Percentiles rank a stretch among this genome's conserved stretches.
phyloP scores from a whole-genome alignment of 2,888 invertebrate genomes.

The Caradrina kadenii region DNA sequence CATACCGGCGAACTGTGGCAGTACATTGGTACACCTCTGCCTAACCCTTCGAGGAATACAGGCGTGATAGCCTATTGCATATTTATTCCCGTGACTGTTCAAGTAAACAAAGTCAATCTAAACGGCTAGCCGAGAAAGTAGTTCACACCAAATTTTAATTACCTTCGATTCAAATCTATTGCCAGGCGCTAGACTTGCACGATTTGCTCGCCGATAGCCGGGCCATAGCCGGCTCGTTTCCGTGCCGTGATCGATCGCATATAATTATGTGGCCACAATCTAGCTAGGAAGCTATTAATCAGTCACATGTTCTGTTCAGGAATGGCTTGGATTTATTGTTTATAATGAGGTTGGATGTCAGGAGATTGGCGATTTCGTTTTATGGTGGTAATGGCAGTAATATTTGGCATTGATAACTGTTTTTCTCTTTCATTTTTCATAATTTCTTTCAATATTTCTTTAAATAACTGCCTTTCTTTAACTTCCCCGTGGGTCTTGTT shows the following conservation, averaged over 20 bases:
- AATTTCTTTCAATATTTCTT: too few relatives aligned
- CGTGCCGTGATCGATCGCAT: constrained; percentile 53
- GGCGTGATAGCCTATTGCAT: too few relatives aligned
- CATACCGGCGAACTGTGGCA: too few relatives aligned
- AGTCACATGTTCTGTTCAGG: constrained; percentile 30
- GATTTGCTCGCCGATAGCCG: constrained; percentile 46
- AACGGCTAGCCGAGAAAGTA: not conserved
- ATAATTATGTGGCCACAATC: constrained; percentile 55
- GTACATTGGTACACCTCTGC: too few relatives aligned
- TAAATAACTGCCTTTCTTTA: too few relatives aligned
- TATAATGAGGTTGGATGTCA: constrained; percentile 39
- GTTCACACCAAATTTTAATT: constrained; percentile 53
- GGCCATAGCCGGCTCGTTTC: constrained; percentile 43
- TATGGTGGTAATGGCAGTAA: constrained; percentile 8
- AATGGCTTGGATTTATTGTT: constrained; percentile 40
- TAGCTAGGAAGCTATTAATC: constrained; percentile 60
- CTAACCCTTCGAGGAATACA: too few relatives aligned
- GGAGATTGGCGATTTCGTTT: constrained; percentile 9
- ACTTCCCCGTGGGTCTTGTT: too few relatives aligned
- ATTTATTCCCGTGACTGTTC: too few relatives aligned
- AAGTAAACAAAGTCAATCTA: not conserved
- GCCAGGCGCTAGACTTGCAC: constrained; percentile 8
- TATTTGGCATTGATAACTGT: too few relatives aligned
- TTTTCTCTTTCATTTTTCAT: too few relatives aligned
- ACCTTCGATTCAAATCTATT: constrained; percentile 44